These are phyloP conservation scores for Epinotia brunnichana DNA, from an alignment of 2,888 invertebrate genomes.

Conservation along the genomic window DNA sequence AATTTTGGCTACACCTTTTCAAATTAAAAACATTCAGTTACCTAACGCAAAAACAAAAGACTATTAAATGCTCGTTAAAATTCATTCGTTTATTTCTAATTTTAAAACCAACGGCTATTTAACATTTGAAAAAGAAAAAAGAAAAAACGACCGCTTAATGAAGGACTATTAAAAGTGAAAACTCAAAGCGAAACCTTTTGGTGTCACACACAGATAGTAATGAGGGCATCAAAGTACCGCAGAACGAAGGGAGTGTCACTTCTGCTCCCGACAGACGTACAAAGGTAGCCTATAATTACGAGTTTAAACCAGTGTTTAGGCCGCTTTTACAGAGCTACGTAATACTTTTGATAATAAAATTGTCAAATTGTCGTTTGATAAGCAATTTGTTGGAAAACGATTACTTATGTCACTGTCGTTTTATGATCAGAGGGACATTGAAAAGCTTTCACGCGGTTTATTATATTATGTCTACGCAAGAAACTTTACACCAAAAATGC, in stretches of 20 bases:
- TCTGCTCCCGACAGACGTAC: constrained; percentile 15
- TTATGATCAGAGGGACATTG: too few relatives aligned
- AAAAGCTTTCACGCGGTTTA: too few relatives aligned
- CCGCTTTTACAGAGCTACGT: neutral
- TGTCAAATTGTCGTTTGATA: neutral
- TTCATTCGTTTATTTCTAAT: neutral
- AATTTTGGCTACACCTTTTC: too few relatives aligned
- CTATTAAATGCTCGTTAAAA: too few relatives aligned
- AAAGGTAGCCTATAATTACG: constrained; percentile 29
- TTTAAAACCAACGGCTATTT: neutral
- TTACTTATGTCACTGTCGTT: too few relatives aligned
- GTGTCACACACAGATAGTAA: constrained; percentile 32
- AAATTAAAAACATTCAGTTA: too few relatives aligned
- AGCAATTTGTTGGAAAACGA: neutral
- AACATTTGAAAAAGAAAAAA: neutral
- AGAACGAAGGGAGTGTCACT: constrained; percentile 29
- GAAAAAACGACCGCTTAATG: constrained; percentile 1
- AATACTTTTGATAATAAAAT: neutral
- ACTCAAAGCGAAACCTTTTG: constrained; percentile 34
- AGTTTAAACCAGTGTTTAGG: constrained; percentile 24
- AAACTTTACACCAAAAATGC: too few relatives aligned
- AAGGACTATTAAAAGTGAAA: constrained; percentile 16
- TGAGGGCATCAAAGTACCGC: constrained; percentile 27
- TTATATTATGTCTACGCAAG: too few relatives aligned
- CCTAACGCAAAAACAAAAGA: too few relatives aligned